Percentiles rank a stretch among this genome's conserved stretches.
Conservation (phyloP, 1,140 invertebrate genomes). For the Episyrphus balteatus region DNA sequence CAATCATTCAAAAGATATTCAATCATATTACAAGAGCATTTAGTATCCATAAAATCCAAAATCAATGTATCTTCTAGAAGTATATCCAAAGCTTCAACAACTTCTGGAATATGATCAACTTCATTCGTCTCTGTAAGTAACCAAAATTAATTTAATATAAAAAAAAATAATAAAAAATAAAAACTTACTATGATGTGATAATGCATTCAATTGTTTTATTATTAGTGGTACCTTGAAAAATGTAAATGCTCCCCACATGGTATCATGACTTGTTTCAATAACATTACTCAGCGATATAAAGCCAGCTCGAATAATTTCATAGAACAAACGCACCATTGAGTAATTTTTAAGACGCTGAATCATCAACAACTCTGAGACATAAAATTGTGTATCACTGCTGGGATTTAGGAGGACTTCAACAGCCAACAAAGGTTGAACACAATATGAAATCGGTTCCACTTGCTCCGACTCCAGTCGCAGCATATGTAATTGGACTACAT, state of each 20-base stretch:
- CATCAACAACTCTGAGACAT: slow-evolving; percentile 70
- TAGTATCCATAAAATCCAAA: slow-evolving; percentile 79
- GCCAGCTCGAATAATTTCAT: slow-evolving; percentile 79
- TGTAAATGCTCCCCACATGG: slow-evolving; percentile 86
- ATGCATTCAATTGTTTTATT: slow-evolving; percentile 54
- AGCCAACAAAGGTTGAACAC: slow-evolving; percentile 61
- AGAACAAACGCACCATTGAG: slow-evolving; percentile 60
- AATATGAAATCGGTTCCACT: slow-evolving; percentile 57
- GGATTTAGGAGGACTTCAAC: slow-evolving; percentile 65
- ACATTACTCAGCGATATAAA: slow-evolving; percentile 73
- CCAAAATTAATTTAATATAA: no score
- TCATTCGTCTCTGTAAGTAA: slow-evolving; percentile 13
- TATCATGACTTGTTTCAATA: slow-evolving; percentile 55
- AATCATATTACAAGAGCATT: slow-evolving; percentile 77
- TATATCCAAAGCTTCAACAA: slow-evolving; percentile 71
- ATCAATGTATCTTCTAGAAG: slow-evolving; percentile 69
- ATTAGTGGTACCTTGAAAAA: slow-evolving; percentile 82
- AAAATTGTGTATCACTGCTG: slow-evolving; percentile 60
- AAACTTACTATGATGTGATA: slow-evolving; percentile 26
- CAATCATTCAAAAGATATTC: slow-evolving; percentile 74
- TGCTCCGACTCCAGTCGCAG: slow-evolving; percentile 16
- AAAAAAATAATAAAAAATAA: not conserved
- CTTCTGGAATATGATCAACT: slow-evolving; percentile 53
- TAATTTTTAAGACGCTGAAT: slow-evolving; percentile 72
- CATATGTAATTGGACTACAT: slow-evolving; percentile 25